Evolutionary conservation across 1,140 invertebrate species (phyloP).

Genomic region (Orussus abietinus): DNA sequence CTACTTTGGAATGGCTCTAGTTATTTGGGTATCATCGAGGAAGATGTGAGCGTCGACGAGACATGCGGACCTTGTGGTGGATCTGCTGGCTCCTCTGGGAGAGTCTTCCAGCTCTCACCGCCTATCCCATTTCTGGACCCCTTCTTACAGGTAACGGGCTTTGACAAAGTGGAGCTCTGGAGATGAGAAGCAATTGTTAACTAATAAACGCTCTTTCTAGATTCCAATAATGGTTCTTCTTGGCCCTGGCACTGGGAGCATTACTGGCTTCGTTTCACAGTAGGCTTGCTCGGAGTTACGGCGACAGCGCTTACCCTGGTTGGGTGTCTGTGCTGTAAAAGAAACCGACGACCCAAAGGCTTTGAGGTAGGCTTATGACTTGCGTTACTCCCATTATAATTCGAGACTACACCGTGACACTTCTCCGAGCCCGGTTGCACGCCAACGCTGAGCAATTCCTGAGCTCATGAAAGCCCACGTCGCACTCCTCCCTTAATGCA

Average conservation of each 20-base stretch:
- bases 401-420: too few species aligned
- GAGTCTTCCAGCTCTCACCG: constrained; percentile 37
- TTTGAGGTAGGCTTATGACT: constrained; percentile 47
- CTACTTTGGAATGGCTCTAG: too few species aligned
- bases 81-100: constrained; percentile 40
- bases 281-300: constrained; percentile 35
- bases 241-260: constrained; percentile 34
- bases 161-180: not conserved
- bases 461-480: too few species aligned
- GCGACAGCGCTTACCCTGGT: constrained; percentile 40
- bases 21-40: too few species aligned
- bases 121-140: constrained; percentile 33
- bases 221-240: constrained; percentile 16
- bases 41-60: constrained; percentile 17
- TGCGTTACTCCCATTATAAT: too few species aligned
- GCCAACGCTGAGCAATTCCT: too few species aligned
- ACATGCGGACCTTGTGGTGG: constrained; percentile 36
- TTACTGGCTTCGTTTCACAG: constrained; percentile 37
- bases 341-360: constrained; percentile 42
- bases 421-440: too few species aligned
- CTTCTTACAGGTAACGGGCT: constrained; percentile 25
- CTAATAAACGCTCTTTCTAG: constrained; percentile 19
- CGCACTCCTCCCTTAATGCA: too few species aligned
- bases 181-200: constrained; percentile 9
- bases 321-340: constrained; percentile 46